A percentile compares a stretch with the other conserved stretches of the same genome.
Conservation (phyloP, 2,113 vertebrate genomes). For the Zeus faber region DNA sequence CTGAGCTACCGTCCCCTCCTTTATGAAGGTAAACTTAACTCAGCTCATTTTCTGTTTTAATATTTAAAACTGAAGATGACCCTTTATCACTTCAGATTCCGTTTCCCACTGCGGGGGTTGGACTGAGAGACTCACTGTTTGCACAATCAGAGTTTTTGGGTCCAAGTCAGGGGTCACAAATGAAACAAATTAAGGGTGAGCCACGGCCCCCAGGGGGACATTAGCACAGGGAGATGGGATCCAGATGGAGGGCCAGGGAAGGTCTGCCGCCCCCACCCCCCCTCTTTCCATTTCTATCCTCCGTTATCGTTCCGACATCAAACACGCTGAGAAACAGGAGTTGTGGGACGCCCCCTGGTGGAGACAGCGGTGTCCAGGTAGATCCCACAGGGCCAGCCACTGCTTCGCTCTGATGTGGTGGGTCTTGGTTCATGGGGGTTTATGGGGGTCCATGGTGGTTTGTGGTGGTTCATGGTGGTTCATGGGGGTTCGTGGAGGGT, state of each 20-base stretch:
- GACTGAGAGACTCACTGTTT: conserved; percentile 40
- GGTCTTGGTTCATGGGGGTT: too few species aligned
- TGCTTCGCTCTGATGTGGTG: conserved; percentile 57
- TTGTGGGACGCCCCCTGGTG: conserved; percentile 27
- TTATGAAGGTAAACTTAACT: too few species aligned
- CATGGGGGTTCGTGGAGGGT: too few species aligned
- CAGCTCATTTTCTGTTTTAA: too few species aligned
- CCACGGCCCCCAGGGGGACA: conserved; percentile 63
- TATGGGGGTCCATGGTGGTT: too few species aligned
- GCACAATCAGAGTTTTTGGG: conserved; percentile 46
- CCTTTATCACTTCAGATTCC: too few species aligned
- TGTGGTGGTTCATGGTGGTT: too few species aligned
- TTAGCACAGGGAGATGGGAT: conserved; percentile 66
- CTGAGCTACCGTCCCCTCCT: too few species aligned
- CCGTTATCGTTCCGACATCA: conserved; percentile 9
- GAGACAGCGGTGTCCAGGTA: conserved; percentile 21
- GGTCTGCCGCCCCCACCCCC: too few species aligned
- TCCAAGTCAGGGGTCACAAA: conserved; percentile 65
- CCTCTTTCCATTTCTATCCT: conserved; percentile 10
- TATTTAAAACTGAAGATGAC: too few species aligned
- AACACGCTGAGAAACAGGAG: conserved; percentile 33
- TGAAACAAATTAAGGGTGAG: conserved; percentile 75
- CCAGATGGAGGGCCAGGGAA: conserved; percentile 67
- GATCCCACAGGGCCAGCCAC: too few species aligned
- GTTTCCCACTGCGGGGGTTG: conserved; percentile 4